Evolutionary conservation across 2,797 vertebrate genomes (phyloP).

Genomic region (Peromyscus attwateri): DNA sequence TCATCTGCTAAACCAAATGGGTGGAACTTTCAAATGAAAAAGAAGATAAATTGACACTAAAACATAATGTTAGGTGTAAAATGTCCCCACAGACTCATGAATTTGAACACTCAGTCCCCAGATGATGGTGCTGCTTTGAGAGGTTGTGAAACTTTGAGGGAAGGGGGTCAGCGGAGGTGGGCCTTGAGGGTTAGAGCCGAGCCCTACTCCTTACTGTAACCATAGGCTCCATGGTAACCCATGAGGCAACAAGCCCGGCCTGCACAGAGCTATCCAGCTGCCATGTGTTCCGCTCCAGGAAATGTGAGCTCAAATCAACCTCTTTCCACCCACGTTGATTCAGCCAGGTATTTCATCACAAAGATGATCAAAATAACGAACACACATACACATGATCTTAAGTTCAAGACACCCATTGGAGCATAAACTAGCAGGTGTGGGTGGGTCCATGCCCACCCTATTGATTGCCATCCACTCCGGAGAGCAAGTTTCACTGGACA

Average conservation of each 20-base stretch:
- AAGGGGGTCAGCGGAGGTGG: fast-evolving
- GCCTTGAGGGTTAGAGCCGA: neutral
- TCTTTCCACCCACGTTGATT: neutral
- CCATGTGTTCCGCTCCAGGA: neutral
- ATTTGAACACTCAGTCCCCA: neutral
- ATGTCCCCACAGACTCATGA: neutral
- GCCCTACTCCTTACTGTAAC: neutral
- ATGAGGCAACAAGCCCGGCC: neutral
- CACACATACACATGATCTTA: neutral
- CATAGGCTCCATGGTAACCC: neutral
- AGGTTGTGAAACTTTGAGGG: neutral
- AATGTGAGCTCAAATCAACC: neutral
- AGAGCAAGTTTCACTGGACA: neutral
- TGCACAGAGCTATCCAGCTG: no score
- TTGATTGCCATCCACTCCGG: neutral
- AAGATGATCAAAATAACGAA: neutral
- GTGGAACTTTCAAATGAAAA: neutral
- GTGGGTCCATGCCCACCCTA: neutral
- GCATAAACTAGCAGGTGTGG: neutral
- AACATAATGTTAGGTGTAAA: neutral
- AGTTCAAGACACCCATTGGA: neutral
- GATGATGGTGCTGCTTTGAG: neutral
- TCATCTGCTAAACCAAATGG: constrained; percentile 3
- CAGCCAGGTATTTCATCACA: neutral
- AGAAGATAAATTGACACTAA: neutral